Percentiles rank a stretch among this genome's conserved stretches.
Evolutionary conservation across 2,888 invertebrate genomes (phyloP).

Genomic region (Mythimna loreyi): DNA sequence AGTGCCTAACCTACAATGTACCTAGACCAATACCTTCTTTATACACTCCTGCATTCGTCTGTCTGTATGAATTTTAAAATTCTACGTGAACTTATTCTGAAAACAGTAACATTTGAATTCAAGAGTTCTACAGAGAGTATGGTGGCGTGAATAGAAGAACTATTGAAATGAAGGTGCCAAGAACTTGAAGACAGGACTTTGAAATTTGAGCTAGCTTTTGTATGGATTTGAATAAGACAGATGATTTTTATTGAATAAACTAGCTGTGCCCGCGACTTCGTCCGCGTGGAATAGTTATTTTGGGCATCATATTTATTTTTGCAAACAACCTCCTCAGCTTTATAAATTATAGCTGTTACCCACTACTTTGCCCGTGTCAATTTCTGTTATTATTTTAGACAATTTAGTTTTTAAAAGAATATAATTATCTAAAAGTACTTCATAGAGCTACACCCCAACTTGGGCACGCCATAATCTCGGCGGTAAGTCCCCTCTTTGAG

Average conservation of each 20-base stretch:
- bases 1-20: constrained; percentile 16
- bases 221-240: constrained; percentile 12
- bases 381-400: too few relatives aligned
- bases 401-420: too few relatives aligned
- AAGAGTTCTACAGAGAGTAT: constrained; percentile 44
- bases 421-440: too few relatives aligned
- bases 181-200: constrained; percentile 24
- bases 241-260: constrained; percentile 10
- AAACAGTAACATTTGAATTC: constrained; percentile 57
- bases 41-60: constrained; percentile 38
- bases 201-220: constrained; percentile 6
- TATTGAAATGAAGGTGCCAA: constrained; percentile 42
- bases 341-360: too few relatives aligned
- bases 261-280: too few relatives aligned
- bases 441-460: too few relatives aligned
- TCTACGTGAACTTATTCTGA: constrained; percentile 55
- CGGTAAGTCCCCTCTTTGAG: too few relatives aligned
- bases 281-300: too few relatives aligned
- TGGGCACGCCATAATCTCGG: too few relatives aligned
- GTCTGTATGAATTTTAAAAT: constrained; percentile 57
- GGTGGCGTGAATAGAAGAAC: constrained; percentile 44
- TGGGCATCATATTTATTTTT: too few relatives aligned
- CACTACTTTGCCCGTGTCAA: too few relatives aligned
- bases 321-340: too few relatives aligned
- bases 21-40: constrained; percentile 30